Conservation (phyloP, 2,888 invertebrate species). For the Himalopsyche japonica region DNA sequence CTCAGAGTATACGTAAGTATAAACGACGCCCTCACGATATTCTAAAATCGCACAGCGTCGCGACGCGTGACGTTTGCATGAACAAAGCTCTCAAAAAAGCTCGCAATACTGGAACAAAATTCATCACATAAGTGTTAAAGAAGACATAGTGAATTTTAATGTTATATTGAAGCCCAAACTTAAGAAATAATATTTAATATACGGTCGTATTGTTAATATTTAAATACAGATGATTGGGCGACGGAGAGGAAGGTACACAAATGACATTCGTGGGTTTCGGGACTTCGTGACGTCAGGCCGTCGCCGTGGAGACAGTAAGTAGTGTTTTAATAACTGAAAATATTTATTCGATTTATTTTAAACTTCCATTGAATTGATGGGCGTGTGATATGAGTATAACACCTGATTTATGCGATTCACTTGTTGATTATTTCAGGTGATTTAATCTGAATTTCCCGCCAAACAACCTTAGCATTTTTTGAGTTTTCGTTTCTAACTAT, state of each 20-base stretch:
- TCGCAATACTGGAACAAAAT: not conserved
- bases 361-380: not conserved
- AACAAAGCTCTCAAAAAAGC: not conserved
- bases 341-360: not conserved
- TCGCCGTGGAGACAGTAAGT: constrained; percentile 40
- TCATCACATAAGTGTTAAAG: not conserved
- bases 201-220: not conserved
- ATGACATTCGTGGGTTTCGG: constrained; percentile 59
- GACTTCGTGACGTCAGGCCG: constrained; percentile 47
- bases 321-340: constrained; percentile 4
- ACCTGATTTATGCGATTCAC: not conserved
- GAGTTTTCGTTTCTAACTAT: not conserved
- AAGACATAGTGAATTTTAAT: not conserved
- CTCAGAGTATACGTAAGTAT: constrained; percentile 47
- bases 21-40: constrained; percentile 46
- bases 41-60: constrained; percentile 43
- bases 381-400: not conserved
- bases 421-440: not conserved
- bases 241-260: constrained; percentile 59
- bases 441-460: not conserved
- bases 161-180: not conserved
- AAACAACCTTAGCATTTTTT: not conserved
- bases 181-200: not conserved
- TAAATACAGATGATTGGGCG: constrained; percentile 53
- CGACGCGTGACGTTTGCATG: constrained; percentile 36